Base-by-base conservation (phyloP, 2,888 invertebrate genomes). In the Belgica antarctica region DNA sequence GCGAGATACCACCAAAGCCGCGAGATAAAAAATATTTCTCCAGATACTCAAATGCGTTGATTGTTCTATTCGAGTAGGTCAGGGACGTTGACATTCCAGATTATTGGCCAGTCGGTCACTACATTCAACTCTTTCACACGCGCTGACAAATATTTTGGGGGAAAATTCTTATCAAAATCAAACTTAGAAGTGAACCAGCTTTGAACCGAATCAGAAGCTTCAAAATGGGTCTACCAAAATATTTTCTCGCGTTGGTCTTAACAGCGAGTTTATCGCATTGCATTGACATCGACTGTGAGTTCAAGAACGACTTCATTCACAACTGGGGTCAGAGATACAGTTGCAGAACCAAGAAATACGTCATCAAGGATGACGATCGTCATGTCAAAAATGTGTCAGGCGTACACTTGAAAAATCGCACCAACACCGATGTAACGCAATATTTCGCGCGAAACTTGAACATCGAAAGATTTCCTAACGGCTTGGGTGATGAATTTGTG, bases 391-490 rank as follows among this genome's bases (percentile, higher is more conserved):
- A 10, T 1, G 15, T 68, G 5, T 19, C 28, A 4, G 68, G 68
- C 0, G n/a, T 1, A 4, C 68, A 68, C 25, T 7, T 25, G 17
- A 28, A 28, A 24, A 19, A 34, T 22, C 19, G n/a, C 2, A 22
- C 52, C 10, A 57, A 31, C 28, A n/a, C 1, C 0, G 17, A 68
- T 46, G 57, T 68, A 4, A 68, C 68, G 2, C 68, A 68, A 57
- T 68, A 57, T 34, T 57, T 68, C 8, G 46, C 46, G 12, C 17
- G 57, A 24, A 17, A 22, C 12, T 27, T 68, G 5, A 68, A 31
- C 19, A 22, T 68, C 2, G 68, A 68, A 19, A 28, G 52, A 22
- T 68, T 68, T 57, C 68, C 68, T 2, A n/a, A 31, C 3, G 57
- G 22, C 4, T 57, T 68, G 52, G 57, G 68, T 15, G 25, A 57